Evolutionary conservation across 2,113 vertebrate species (phyloP), one percentile per base, ranked within the genome.

Genomic region (Oncorhynchus nerka): DNA sequence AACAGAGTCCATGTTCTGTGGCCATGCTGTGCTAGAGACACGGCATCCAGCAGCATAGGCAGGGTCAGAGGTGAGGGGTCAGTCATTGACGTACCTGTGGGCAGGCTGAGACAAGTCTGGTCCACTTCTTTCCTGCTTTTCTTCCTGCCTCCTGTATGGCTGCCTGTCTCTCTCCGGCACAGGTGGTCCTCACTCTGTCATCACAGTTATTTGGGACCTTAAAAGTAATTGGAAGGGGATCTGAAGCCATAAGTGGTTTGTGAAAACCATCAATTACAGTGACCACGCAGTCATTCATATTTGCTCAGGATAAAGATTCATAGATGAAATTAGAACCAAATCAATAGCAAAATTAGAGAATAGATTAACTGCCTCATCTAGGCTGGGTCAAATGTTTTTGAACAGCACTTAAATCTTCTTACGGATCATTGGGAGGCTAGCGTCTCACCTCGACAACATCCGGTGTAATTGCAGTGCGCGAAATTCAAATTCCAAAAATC

Each of bases 121-220:
- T 28, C 28, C 28, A 28, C 28, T 28, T 28, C 3, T 28, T 28
- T 28, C 28, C 28, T 28, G 28, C 28, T 28, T 3, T 28, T 28
- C 28, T 28, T 28, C 4, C 72, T 30, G 64, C 2, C 13, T 8
- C 13, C 39, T 51, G 19, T 22, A 9, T 2, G 39, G 39, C 72
- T 65, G 45, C 67, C 73, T 70, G 68, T 66, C 81, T 78, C 19
- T 78, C 68, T 45, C 39, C 39, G 11, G 30, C 39, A 74, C 82
- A 85, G 87, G 80, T 88, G 84, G 83, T 79, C 80, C 22, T 74
- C 15, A 76, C 75, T 77, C 85, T 83, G 74, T 90, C 84, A 88
- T 78, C 82, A 73, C 74, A 75, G 70, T 84, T 85, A 88, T 80
- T 81, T 79, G 49, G 73, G 81, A 69, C 73, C 75, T 83, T 79